These are phyloP conservation scores for Ypsolopha scabrella DNA, from an alignment of 2,888 invertebrate species.

Conservation along the genomic window DNA sequence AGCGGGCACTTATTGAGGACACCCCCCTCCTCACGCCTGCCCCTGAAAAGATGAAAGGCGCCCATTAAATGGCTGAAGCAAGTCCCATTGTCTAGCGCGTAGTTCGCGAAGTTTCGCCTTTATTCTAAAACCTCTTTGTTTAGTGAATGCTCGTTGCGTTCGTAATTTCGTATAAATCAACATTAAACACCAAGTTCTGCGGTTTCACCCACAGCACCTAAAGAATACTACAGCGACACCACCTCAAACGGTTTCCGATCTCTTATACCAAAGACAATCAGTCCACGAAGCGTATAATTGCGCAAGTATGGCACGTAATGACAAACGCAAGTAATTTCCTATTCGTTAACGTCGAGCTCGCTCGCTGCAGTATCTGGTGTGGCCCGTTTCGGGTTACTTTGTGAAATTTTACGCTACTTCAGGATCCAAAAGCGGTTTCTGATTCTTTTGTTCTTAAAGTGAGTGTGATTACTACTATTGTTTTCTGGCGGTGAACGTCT, in stretches of 20 bases:
- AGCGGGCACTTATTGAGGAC: not conserved
- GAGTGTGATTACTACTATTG: too few species aligned
- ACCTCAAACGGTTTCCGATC: too few species aligned
- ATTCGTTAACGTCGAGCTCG: too few species aligned
- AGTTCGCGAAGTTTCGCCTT: conserved; percentile 11
- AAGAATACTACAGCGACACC: too few species aligned
- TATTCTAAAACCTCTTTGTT: conserved; percentile 14
- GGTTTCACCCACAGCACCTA: conserved; percentile 7
- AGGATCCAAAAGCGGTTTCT: not conserved
- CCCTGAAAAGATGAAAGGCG: not conserved
- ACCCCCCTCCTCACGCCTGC: not conserved
- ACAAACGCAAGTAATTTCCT: too few species aligned
- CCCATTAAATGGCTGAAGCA: conserved; percentile 1
- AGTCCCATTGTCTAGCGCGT: conserved; percentile 1
- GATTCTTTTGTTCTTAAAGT: too few species aligned
- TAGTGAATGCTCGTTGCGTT: conserved; percentile 7
- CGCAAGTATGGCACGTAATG: too few species aligned
- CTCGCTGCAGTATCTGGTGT: too few species aligned
- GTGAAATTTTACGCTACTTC: not conserved
- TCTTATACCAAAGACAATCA: too few species aligned
- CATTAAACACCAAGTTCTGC: conserved; percentile 20
- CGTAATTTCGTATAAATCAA: conserved; percentile 19
- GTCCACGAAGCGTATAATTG: too few species aligned
- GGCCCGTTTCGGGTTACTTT: conserved; percentile 14
- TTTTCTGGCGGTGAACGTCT: too few species aligned